phyloP scores from a whole-genome alignment of 2,113 vertebrate species.

The Megaptera novaeangliae region DNA sequence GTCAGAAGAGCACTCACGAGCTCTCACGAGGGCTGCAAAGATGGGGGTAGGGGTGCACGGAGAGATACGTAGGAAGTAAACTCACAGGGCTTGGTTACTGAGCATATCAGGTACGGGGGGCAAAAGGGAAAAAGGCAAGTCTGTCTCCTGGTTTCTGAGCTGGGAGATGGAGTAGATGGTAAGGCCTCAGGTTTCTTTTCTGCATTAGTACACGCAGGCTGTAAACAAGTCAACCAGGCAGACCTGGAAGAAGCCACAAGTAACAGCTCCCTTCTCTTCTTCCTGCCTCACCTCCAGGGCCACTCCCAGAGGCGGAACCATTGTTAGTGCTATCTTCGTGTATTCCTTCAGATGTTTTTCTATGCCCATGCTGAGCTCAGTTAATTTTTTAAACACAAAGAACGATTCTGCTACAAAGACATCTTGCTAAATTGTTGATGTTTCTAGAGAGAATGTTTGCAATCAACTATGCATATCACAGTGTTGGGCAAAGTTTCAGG shows the following conservation, averaged over 20 bases:
- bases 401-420: background rate
- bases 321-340: background rate
- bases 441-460: background rate
- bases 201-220: background rate
- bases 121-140: background rate
- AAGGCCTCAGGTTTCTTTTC: background rate
- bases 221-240: background rate
- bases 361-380: background rate
- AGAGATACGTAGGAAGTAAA: background rate
- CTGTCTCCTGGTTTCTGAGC: background rate
- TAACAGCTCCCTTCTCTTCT: background rate
- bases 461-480: background rate
- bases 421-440: background rate
- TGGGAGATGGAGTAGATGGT: background rate
- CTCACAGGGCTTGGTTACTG: background rate
- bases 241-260: background rate
- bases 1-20: background rate
- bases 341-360: background rate
- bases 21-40: background rate
- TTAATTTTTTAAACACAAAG: background rate
- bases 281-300: no score
- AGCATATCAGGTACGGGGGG: background rate
- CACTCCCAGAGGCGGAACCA: background rate
- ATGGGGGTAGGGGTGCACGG: background rate
- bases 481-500: background rate